phyloP scores from a whole-genome alignment of 2,888 invertebrate genomes.

The Dermolepida albohirtum region DNA sequence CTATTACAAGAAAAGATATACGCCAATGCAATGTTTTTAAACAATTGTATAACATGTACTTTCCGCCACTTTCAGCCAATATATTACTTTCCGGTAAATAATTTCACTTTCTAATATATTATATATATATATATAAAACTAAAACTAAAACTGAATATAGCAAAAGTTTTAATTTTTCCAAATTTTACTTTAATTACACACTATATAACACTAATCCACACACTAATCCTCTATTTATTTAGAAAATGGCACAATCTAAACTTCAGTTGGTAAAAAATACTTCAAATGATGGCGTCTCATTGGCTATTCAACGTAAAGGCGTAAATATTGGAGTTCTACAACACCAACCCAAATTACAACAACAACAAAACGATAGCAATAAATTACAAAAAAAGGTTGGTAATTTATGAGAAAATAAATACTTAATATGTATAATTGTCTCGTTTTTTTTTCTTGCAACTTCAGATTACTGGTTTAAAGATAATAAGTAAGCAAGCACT shows the following conservation, averaged over 20 bases:
- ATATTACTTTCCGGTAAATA: too few species aligned
- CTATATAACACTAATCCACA: neutral
- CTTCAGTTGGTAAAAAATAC: constrained; percentile 61
- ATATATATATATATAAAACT: too few species aligned
- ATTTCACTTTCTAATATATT: too few species aligned
- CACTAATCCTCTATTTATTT: neutral
- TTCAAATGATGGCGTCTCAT: constrained; percentile 59
- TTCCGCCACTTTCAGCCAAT: too few species aligned
- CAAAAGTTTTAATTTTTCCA: too few species aligned
- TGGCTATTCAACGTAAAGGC: constrained; percentile 60
- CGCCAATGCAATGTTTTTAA: too few species aligned
- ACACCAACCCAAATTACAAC: constrained; percentile 56
- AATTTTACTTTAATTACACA: neutral
- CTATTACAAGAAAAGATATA: too few species aligned
- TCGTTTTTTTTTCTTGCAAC: constrained; percentile 1
- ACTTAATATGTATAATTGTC: constrained; percentile 4
- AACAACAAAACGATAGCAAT: constrained; percentile 21
- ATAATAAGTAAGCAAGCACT: constrained; percentile 53
- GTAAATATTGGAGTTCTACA: constrained; percentile 60
- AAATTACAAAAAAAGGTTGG: constrained; percentile 36
- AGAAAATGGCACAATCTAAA: constrained; percentile 59
- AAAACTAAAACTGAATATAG: too few species aligned
- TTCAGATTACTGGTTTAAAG: constrained; percentile 49
- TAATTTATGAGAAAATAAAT: neutral
- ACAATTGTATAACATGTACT: too few species aligned